These are phyloP conservation scores for Bibio marci DNA, from an alignment of 2,888 invertebrate species.

Conservation along the genomic window DNA sequence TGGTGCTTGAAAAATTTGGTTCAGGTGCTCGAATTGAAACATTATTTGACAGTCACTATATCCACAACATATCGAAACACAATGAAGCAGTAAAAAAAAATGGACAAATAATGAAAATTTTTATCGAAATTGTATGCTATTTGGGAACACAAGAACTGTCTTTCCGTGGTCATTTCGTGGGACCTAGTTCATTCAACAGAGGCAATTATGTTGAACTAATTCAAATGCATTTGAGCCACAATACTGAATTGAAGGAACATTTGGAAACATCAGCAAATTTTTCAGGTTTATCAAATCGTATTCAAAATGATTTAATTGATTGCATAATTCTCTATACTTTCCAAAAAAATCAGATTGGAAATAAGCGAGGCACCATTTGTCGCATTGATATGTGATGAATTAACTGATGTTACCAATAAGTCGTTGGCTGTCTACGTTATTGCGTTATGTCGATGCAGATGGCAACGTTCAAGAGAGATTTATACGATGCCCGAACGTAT, in stretches of 20 bases:
- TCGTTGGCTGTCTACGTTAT: constrained; percentile 11
- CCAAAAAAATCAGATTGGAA: constrained; percentile 12
- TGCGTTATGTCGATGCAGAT: constrained; percentile 8
- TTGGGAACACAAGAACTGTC: constrained; percentile 10
- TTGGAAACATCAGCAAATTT: constrained; percentile 13
- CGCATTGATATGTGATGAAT: constrained; percentile 13
- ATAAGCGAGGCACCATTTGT: constrained; percentile 12
- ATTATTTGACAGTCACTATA: background rate
- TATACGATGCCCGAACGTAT: constrained; percentile 9
- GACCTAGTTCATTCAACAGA: constrained; percentile 9
- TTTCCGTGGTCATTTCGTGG: constrained; percentile 8
- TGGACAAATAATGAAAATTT: constrained; percentile 11
- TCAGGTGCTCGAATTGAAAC: background rate
- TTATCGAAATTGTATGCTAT: constrained; percentile 8
- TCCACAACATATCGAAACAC: constrained; percentile 5
- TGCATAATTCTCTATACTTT: constrained; percentile 9
- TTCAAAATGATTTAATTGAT: constrained; percentile 15
- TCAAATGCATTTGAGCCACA: constrained; percentile 11
- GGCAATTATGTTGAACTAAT: constrained; percentile 12
- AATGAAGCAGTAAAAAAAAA: constrained; percentile 13
- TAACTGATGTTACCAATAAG: constrained; percentile 8
- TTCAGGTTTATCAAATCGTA: constrained; percentile 12
- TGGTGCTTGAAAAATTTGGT: background rate
- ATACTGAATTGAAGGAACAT: constrained; percentile 11
- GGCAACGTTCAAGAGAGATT: constrained; percentile 12